A percentile compares a stretch with the other conserved stretches of the same genome.
phyloP scores from a whole-genome alignment of 2,113 vertebrate species.

The Tor tambroides region DNA sequence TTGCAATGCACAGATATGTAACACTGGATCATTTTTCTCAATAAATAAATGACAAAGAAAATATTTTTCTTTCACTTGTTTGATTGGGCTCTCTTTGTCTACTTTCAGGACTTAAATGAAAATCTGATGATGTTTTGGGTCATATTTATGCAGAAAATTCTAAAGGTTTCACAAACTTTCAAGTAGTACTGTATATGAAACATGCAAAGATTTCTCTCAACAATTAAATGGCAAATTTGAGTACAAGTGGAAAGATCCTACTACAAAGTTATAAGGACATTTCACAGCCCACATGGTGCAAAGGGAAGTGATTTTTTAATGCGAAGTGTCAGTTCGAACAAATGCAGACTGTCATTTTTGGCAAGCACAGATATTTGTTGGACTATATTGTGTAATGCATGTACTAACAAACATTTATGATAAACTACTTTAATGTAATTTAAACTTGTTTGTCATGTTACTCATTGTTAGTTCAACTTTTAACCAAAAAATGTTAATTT shows the following conservation, averaged over 20 bases:
- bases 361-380: background rate
- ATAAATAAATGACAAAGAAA: too few relatives aligned
- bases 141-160: too few relatives aligned
- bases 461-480: too few relatives aligned
- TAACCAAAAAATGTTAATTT: background rate
- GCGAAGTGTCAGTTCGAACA: conserved; percentile 13
- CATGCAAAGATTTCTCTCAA: background rate
- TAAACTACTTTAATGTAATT: background rate
- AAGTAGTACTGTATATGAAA: background rate
- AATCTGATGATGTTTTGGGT: too few relatives aligned
- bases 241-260: background rate
- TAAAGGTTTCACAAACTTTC: too few relatives aligned
- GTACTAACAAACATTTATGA: background rate
- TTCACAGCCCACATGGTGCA: conserved; percentile 15
- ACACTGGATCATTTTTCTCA: too few relatives aligned
- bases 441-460: background rate
- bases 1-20: too few relatives aligned
- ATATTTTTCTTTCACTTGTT: too few relatives aligned
- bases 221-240: background rate
- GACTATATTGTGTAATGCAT: background rate
- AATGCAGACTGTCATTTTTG: conserved; percentile 16
- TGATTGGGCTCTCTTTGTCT: too few relatives aligned
- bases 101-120: too few relatives aligned
- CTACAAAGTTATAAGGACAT: background rate
- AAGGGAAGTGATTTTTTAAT: background rate